phyloP scores from a whole-genome alignment of 2,888 invertebrate species.

The Lithophane ornitopus region DNA sequence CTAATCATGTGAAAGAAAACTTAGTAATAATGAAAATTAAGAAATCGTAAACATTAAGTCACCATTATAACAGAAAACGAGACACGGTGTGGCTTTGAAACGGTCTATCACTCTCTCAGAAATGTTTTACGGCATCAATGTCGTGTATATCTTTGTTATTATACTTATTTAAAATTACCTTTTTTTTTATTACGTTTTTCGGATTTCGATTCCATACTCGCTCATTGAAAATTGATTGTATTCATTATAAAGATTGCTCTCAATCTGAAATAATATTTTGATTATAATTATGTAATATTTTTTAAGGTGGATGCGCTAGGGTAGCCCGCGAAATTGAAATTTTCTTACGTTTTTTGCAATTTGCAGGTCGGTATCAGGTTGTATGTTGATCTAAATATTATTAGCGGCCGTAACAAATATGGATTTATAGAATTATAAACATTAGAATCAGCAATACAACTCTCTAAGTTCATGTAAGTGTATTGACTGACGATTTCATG shows the following conservation, averaged over 20 bases:
- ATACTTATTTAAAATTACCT: neutral
- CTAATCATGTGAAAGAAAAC: neutral
- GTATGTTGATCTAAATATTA: too few relatives aligned
- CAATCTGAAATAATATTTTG: neutral
- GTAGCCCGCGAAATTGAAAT: too few relatives aligned
- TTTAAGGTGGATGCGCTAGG: too few relatives aligned
- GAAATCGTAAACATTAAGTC: neutral
- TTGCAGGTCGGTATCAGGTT: too few relatives aligned
- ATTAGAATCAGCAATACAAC: too few relatives aligned
- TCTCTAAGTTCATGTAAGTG: too few relatives aligned
- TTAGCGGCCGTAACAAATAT: too few relatives aligned
- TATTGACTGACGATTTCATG: too few relatives aligned
- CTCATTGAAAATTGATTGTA: neutral
- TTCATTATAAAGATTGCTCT: neutral
- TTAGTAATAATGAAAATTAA: conserved; percentile 37
- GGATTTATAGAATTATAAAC: too few relatives aligned
- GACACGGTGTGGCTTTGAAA: neutral
- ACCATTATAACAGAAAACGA: conserved; percentile 11
- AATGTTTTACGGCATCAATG: neutral
- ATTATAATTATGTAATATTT: neutral
- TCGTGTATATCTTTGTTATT: neutral
- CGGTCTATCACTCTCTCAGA: neutral
- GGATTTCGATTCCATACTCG: neutral
- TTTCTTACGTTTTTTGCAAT: too few relatives aligned
- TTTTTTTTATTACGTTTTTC: neutral